Conservation (phyloP, 2,113 vertebrate species). For the Malurus elegans region DNA sequence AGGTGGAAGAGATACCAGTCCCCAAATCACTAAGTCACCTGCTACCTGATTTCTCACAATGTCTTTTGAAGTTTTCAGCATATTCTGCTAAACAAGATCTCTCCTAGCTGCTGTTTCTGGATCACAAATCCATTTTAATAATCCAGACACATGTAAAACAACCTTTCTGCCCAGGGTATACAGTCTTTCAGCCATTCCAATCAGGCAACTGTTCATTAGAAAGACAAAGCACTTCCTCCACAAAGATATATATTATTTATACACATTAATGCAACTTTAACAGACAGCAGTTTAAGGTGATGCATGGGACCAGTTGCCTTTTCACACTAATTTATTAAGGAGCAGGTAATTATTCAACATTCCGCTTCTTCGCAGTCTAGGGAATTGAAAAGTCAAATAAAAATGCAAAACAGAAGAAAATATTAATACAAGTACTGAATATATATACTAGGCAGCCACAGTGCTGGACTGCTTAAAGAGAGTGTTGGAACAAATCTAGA, state of each 20-base stretch:
- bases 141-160: neutral
- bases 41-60: neutral
- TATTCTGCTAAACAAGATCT: neutral
- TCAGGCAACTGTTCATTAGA: conserved; percentile 28
- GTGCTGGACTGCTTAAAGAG: neutral
- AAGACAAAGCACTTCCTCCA: conserved; percentile 51
- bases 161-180: neutral
- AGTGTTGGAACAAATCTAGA: neutral
- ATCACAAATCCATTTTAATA: neutral
- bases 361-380: neutral
- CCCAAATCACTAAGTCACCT: neutral
- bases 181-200: neutral
- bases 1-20: neutral
- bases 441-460: neutral
- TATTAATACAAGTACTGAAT: conserved; percentile 2
- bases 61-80: neutral
- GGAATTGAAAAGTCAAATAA: conserved; percentile 13
- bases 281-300: conserved; percentile 58
- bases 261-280: conserved; percentile 49
- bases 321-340: conserved; percentile 34
- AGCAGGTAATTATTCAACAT: conserved; percentile 42
- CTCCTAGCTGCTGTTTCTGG: neutral
- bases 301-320: conserved; percentile 35
- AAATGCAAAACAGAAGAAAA: conserved; percentile 15
- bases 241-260: conserved; percentile 50